Percentiles rank a stretch among this genome's conserved stretches.
These are phyloP conservation scores for Tapirus terrestris DNA, from an alignment of 2,113 vertebrate genomes.

Conservation along the genomic window DNA sequence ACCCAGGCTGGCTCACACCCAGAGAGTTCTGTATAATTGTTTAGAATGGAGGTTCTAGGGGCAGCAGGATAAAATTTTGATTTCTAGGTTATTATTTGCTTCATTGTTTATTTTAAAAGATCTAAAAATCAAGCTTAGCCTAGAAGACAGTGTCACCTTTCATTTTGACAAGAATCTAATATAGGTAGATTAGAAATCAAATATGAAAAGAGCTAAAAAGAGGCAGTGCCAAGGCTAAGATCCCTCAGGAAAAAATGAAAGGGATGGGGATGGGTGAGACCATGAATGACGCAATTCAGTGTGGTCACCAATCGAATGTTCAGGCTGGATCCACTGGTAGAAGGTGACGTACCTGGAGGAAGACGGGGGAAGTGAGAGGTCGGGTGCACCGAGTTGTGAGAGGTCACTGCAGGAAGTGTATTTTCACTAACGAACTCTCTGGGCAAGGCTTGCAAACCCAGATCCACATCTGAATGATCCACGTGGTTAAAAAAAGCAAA, in stretches of 20 bases:
- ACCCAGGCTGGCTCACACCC: not conserved
- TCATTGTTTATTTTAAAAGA: not conserved
- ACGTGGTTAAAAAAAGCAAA: not conserved
- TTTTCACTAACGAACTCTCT: not conserved
- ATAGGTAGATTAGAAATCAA: not conserved
- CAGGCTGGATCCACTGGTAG: not conserved
- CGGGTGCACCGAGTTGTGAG: not conserved
- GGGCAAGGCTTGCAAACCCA: not conserved
- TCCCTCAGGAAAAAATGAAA: not conserved
- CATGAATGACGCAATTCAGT: not conserved
- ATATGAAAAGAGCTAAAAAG: not conserved
- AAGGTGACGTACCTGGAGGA: not conserved
- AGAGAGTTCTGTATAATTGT: not conserved
- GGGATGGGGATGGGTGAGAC: not conserved
- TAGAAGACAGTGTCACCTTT: not conserved
- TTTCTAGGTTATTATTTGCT: constrained; percentile 5
- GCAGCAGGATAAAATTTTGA: not conserved
- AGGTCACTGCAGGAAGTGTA: not conserved
- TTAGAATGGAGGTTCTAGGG: not conserved
- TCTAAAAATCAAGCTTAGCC: not conserved
- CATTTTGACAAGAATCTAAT: not conserved
- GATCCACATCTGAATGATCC: not conserved
- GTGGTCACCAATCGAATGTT: not conserved
- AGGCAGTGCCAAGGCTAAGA: not conserved
- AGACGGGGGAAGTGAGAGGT: not conserved